A percentile compares a stretch with the other conserved stretches of the same genome.
Conservation (phyloP, 2,888 invertebrate species). For the Cheilosia vernalis region DNA sequence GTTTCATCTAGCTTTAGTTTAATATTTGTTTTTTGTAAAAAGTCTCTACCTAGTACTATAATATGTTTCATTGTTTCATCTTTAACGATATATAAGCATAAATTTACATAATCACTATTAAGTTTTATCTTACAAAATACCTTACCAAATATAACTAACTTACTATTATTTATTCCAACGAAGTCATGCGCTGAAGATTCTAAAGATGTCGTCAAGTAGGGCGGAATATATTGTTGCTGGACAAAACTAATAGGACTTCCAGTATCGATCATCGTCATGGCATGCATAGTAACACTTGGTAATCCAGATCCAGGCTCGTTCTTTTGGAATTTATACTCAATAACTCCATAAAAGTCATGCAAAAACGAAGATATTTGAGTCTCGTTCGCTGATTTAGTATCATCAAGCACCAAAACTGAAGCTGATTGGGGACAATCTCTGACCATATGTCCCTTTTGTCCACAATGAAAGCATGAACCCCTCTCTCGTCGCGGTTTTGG, state of each 20-base stretch:
- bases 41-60: slow-evolving; percentile 41
- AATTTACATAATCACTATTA: slow-evolving; percentile 19
- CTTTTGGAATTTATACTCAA: slow-evolving; percentile 2
- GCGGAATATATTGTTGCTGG: slow-evolving; percentile 25
- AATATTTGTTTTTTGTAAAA: slow-evolving; percentile 38
- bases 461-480: slow-evolving; percentile 37
- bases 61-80: slow-evolving; percentile 40
- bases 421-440: slow-evolving; percentile 28
- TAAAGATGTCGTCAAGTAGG: slow-evolving; percentile 22
- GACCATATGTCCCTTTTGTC: slow-evolving; percentile 27
- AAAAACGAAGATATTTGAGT: slow-evolving; percentile 5
- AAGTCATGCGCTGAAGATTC: slow-evolving; percentile 3
- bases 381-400: neutral
- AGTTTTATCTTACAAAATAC: slow-evolving; percentile 32
- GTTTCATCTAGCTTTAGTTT: slow-evolving; percentile 12
- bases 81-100: slow-evolving; percentile 44
- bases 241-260: slow-evolving; percentile 32
- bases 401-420: slow-evolving; percentile 4
- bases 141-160: slow-evolving; percentile 37
- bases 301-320: neutral
- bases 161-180: slow-evolving; percentile 40
- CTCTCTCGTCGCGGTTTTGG: slow-evolving; percentile 28
- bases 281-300: neutral
- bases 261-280: slow-evolving; percentile 19
- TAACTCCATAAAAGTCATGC: slow-evolving; percentile 29